Percentiles rank a stretch among this genome's conserved stretches.
Evolutionary conservation across 2,797 vertebrate genomes (phyloP).

Genomic region (Cossypha caffra): DNA sequence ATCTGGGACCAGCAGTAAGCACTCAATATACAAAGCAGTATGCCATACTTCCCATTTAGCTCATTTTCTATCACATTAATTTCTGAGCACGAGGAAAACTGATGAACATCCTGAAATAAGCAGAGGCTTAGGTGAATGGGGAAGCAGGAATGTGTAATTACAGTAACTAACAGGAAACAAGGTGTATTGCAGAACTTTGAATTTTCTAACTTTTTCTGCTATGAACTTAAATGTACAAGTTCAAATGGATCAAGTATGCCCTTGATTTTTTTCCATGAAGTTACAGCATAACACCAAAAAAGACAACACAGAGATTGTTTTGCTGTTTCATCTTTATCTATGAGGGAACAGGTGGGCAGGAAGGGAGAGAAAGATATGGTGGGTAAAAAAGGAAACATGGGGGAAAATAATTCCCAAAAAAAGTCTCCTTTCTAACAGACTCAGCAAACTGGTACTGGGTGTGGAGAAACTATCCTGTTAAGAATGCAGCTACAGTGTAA

Average conservation of each 20-base stretch:
- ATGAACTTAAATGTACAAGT: background rate
- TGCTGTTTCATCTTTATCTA: background rate
- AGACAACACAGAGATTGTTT: background rate
- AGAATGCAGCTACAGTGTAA: background rate
- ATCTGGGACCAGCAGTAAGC: background rate
- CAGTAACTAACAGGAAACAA: background rate
- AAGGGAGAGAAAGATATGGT: background rate
- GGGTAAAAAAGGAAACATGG: background rate
- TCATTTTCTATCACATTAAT: background rate
- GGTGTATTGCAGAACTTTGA: background rate
- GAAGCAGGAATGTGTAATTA: background rate
- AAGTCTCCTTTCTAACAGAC: background rate
- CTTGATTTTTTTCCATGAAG: background rate
- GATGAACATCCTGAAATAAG: background rate
- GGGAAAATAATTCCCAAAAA: background rate
- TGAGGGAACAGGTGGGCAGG: background rate
- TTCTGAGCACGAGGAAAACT: background rate
- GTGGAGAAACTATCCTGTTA: background rate
- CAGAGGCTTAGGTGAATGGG: background rate
- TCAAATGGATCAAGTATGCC: background rate
- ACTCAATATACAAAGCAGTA: background rate
- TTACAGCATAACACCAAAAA: background rate
- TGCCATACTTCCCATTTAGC: background rate
- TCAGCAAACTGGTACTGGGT: background rate
- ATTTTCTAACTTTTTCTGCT: background rate